phyloP scores from a whole-genome alignment of 2,797 vertebrate genomes.

The Otolemur crassicaudatus region DNA sequence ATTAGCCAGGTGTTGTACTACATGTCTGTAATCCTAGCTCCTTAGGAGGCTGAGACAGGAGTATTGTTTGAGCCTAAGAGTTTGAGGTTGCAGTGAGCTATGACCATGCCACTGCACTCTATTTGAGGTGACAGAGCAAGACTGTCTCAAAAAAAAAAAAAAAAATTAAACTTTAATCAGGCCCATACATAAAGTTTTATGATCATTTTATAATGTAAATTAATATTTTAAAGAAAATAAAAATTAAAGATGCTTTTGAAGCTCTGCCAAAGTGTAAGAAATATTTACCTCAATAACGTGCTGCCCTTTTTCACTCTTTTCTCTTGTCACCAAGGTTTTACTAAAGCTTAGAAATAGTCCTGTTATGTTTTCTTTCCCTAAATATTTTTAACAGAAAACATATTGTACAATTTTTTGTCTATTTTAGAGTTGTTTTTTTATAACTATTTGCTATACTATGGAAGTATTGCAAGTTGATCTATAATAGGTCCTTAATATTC shows the following conservation, averaged over 20 bases:
- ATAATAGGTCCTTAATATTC: neutral
- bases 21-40: too few relatives aligned
- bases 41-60: too few relatives aligned
- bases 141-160: neutral
- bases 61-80: too few relatives aligned
- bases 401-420: neutral
- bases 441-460: neutral
- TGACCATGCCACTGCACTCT: too few relatives aligned
- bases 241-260: neutral
- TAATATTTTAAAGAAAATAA: neutral
- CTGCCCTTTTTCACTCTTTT: neutral
- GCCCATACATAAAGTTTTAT: neutral
- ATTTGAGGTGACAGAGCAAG: too few relatives aligned
- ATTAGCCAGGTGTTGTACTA: too few relatives aligned
- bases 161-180: neutral
- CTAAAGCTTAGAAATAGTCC: neutral
- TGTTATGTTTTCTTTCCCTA: neutral
- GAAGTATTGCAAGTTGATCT: neutral
- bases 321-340: neutral
- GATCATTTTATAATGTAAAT: neutral
- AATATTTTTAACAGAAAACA: neutral
- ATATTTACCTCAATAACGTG: neutral
- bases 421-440: neutral
- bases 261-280: neutral
- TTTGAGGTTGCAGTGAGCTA: too few relatives aligned